Evolutionary conservation across 2,888 invertebrate species (phyloP), one percentile per base, ranked within the genome.

Genomic region (Aporophyla nigra): DNA sequence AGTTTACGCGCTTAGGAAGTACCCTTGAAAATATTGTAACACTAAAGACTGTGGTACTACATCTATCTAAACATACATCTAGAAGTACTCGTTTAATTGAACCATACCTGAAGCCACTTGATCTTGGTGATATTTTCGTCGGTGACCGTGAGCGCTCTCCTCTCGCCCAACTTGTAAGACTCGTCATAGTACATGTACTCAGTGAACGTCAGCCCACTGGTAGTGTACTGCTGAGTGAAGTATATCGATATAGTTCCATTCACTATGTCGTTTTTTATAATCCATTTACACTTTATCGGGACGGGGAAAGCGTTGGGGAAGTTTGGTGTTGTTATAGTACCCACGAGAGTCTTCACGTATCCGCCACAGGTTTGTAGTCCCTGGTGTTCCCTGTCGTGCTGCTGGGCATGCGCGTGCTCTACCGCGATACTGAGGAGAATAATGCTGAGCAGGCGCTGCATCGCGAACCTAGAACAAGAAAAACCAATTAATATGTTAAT

Each of bases 271-370:
- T 98, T 98, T 79, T 95, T 94, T 91, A 99, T 98, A 77, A 99
- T 97, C 99, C 99, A 99, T 87, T 98, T 97, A 93, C 99, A 99
- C 86, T 97, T 97, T 81, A 99, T 98, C 24, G 99, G 99, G 61
- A 98, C 98, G 7, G 97, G 97, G 93, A 99, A 99, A 40, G 98
- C 97, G 77, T 43, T 96, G 0, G 99, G 99, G 91, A 99, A 99
- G 91, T 98, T 98, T 0, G 99, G 99, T n/a, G 99, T 99, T 82
- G 98, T 97, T 69, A 99, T 97, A 95, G 33, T 33, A 56, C 99
- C 99, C 66, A 97, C 97, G 7, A 97, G 97, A 10, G 97, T 97
- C 61, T 97, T 97, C 67, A 98, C 94, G 33, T 97, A 96, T 19
- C 98, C 98, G 2, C 98, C 98, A 89, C 98, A 98, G 63, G 93